Base-by-base conservation (phyloP, 2,888 invertebrate genomes). In the Caenorhabditis sulstoni region DNA sequence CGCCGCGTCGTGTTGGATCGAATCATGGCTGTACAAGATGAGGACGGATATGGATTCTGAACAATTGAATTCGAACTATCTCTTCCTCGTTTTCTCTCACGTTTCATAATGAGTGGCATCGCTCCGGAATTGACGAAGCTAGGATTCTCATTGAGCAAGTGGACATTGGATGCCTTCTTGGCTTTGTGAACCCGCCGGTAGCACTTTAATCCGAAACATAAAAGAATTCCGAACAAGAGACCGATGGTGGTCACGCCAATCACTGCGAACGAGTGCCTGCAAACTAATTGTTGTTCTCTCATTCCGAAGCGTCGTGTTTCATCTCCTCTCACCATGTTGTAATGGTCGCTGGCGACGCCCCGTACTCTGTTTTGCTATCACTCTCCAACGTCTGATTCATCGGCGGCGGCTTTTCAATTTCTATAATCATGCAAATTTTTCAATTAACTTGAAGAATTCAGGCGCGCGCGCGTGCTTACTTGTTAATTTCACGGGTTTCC, bases 1-100 rank as follows among this genome's bases (percentile, higher is more conserved):
- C 1, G 87, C 86, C 7, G 84, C 83, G 23, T 90, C 89, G 80
- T 90, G 90, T 14, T 79, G 82, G 0, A 79, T 52, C 37, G 85
- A 83, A 73, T 90, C 90, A 70, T 90, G 90, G 11, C 88, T 74
- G 64, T 90, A 90, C 35, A 90, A 71, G 59, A 90, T 85, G 35
- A 90, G 76, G 2, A 90, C 78, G 9, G 87, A 87, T 0, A 66
- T 8, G 9, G 57, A 59, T 66, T 80, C 75, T 80, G 73, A 29
- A 75, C 58, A 62, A 14, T 23, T 22, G 23, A 8, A 23, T 23
- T 52, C 5, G 29, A 5, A 5, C 29, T 29, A 29, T 29, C 29
- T 29, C 23, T 23, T n/a, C n/a, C n/a, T n/a, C n/a, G n/a, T n/a
- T n/a, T 52, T 52, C n/a, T 20, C 73, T 59, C 45, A 66, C 74